Conservation (phyloP, 2,113 vertebrate genomes). For the Podarcis raffonei region DNA sequence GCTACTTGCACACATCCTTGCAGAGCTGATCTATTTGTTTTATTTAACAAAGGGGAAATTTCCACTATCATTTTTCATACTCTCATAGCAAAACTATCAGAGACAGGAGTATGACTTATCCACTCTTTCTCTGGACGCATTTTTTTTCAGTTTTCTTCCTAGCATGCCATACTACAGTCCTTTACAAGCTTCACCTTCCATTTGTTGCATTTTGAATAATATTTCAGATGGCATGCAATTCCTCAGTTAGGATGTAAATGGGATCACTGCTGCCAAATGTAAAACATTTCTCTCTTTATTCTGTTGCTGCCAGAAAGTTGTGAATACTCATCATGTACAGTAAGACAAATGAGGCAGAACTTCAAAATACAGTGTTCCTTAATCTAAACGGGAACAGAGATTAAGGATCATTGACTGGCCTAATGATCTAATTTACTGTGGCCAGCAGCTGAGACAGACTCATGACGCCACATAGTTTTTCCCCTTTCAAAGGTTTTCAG, state of each 20-base stretch:
- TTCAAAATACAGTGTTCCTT: not conserved
- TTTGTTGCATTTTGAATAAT: conserved; percentile 7
- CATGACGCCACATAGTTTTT: not conserved
- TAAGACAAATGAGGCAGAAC: not conserved
- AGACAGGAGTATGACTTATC: conserved; percentile 18
- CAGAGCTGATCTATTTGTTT: conserved; percentile 22
- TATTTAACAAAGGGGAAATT: conserved; percentile 48
- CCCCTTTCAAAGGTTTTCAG: not conserved
- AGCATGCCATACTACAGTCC: not conserved
- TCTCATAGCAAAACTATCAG: conserved; percentile 32
- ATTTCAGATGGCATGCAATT: not conserved
- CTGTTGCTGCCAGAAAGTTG: not conserved
- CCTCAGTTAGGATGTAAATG: conserved; percentile 35
- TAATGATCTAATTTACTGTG: not conserved
- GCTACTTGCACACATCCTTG: conserved; percentile 21
- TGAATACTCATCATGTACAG: not conserved
- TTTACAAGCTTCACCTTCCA: not conserved
- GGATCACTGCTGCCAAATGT: not conserved
- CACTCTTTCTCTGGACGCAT: conserved; percentile 26
- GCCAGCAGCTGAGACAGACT: not conserved
- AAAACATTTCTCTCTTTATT: not conserved
- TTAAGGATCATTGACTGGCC: not conserved
- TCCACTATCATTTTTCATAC: conserved; percentile 44
- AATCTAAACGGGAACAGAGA: not conserved
- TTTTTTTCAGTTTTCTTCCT: conserved; percentile 7